A percentile compares a stretch with the other conserved stretches of the same genome.
These are phyloP conservation scores for Steinernema khuongi DNA, from an alignment of 1,140 invertebrate species.

Conservation along the genomic window DNA sequence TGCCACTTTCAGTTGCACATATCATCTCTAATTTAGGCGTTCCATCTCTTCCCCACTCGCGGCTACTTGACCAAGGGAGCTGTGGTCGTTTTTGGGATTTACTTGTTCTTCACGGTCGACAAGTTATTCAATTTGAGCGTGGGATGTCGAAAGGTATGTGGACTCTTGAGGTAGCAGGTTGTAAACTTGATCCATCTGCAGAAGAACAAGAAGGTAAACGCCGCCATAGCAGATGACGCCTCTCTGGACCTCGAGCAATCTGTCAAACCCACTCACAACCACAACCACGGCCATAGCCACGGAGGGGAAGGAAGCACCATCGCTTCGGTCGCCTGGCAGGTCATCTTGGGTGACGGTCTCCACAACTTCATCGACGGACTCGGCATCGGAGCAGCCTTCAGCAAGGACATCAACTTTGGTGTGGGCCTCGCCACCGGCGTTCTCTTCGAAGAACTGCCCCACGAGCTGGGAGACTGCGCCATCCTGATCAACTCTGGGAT, in stretches of 20 bases:
- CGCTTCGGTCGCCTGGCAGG: constrained; percentile 69
- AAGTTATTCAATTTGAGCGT: constrained; percentile 55
- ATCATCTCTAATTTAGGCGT: constrained; percentile 57
- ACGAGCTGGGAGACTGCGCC: constrained; percentile 71
- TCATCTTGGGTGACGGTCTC: constrained; percentile 70
- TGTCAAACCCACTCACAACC: neutral
- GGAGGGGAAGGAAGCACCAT: constrained; percentile 56
- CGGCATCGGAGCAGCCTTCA: constrained; percentile 69
- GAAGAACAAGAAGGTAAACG: too few relatives aligned
- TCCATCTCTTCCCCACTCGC: constrained; percentile 54
- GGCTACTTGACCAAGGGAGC: constrained; percentile 54
- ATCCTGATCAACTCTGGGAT: constrained; percentile 70
- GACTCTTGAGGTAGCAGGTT: neutral
- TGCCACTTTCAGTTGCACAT: constrained; percentile 16
- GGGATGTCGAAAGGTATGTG: constrained; percentile 50
- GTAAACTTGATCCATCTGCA: neutral
- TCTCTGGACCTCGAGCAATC: constrained; percentile 53
- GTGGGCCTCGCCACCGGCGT: constrained; percentile 69
- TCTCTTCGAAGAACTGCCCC: constrained; percentile 70
- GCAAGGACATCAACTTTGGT: constrained; percentile 65
- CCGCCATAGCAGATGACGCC: neutral
- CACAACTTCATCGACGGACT: constrained; percentile 72
- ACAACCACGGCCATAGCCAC: too few relatives aligned
- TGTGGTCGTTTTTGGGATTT: constrained; percentile 59
- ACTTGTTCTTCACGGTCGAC: constrained; percentile 56